phyloP scores from a whole-genome alignment of 2,113 vertebrate species.

The Ploceus nigricollis region DNA sequence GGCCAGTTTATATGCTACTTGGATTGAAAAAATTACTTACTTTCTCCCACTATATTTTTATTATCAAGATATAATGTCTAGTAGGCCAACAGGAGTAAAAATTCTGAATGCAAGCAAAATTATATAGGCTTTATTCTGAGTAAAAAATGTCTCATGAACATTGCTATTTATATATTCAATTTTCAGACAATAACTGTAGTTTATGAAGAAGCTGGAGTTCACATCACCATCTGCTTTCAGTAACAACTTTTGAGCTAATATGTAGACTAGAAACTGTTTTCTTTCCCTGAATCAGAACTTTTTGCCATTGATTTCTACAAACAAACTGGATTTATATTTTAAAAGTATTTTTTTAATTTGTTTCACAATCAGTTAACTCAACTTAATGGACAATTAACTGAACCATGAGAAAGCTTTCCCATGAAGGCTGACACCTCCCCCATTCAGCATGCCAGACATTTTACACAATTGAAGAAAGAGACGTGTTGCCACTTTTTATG shows the following conservation, averaged over 20 bases:
- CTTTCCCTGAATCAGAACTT: neutral
- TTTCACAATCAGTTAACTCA: neutral
- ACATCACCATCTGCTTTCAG: neutral
- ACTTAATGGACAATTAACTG: neutral
- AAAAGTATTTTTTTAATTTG: neutral
- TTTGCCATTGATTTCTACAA: neutral
- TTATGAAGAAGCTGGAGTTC: neutral
- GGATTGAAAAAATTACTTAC: neutral
- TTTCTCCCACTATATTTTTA: neutral
- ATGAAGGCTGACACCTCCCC: fast-evolving
- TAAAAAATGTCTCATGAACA: neutral
- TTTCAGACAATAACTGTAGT: neutral
- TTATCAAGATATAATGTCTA: neutral
- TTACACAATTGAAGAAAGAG: neutral
- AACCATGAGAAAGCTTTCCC: neutral
- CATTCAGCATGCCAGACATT: neutral
- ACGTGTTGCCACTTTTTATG: neutral
- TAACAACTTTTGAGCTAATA: neutral
- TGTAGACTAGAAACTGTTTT: neutral
- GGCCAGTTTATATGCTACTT: neutral
- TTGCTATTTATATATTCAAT: neutral
- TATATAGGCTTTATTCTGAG: neutral
- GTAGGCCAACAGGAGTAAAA: neutral
- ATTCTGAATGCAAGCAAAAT: neutral
- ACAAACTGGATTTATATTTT: neutral